These are phyloP conservation scores for Notolepis coatsorum DNA, from an alignment of 2,797 vertebrate species.

Conservation along the genomic window DNA sequence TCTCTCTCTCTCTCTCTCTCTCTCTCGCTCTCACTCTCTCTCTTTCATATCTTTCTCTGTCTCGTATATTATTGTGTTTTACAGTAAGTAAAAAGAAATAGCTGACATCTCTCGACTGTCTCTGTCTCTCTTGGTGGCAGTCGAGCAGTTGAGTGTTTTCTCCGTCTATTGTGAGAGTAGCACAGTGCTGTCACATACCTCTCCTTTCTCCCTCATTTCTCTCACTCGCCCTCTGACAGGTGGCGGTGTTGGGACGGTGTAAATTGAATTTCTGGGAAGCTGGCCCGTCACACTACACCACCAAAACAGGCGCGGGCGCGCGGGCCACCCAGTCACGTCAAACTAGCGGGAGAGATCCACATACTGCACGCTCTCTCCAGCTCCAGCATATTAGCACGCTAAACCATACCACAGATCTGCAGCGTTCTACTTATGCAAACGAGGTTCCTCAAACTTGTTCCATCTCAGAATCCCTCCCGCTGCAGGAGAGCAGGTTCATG, in stretches of 20 bases:
- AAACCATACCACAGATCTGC: slow-evolving; percentile 36
- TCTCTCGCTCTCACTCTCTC: not conserved
- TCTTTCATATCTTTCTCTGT: not conserved
- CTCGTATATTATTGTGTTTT: not conserved
- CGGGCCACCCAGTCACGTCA: slow-evolving; percentile 34
- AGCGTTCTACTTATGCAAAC: slow-evolving; percentile 25
- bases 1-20: slow-evolving; percentile 1
- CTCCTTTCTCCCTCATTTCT: slow-evolving; percentile 40
- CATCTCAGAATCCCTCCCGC: not conserved
- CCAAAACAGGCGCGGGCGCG: slow-evolving; percentile 20
- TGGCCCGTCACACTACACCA: slow-evolving; percentile 39
- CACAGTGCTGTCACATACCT: slow-evolving; percentile 67
- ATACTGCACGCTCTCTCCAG: slow-evolving; percentile 19
- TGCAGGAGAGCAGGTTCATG: slow-evolving; percentile 17
- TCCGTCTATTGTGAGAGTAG: slow-evolving; percentile 62
- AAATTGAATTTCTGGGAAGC: slow-evolving; percentile 69
- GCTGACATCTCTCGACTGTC: slow-evolving; percentile 7
- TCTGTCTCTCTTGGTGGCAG: slow-evolving; percentile 8
- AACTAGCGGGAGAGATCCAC: slow-evolving; percentile 21
- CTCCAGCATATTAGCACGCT: slow-evolving; percentile 38
- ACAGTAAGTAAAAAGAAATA: not conserved
- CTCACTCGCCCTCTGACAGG: slow-evolving; percentile 58
- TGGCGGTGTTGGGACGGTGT: slow-evolving; percentile 53
- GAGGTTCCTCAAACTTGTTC: slow-evolving; percentile 30
- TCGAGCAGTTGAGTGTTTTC: slow-evolving; percentile 43